Evolutionary conservation across 1,140 invertebrate genomes (phyloP).

Genomic region (Calosoma granatense): DNA sequence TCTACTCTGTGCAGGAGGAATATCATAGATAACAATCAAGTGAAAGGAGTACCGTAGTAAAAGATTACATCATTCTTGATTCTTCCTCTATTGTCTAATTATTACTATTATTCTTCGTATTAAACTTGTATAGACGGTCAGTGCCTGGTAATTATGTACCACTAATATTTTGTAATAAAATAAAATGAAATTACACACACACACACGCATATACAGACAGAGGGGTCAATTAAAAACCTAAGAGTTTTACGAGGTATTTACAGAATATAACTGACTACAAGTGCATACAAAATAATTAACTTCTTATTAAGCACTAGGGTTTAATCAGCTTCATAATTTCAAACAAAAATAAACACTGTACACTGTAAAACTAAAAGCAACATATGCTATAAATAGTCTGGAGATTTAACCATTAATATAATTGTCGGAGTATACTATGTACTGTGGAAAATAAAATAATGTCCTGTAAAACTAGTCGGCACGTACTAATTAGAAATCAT

Average conservation of each 20-base stretch:
- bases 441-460: too few relatives aligned
- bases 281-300: conserved; percentile 5
- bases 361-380: too few relatives aligned
- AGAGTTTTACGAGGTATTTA: not conserved
- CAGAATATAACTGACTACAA: not conserved
- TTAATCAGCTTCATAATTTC: conserved; percentile 3
- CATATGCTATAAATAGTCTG: not conserved
- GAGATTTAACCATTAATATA: too few relatives aligned
- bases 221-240: not conserved
- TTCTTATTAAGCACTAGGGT: conserved; percentile 5
- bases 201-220: not conserved
- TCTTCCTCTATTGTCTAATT: too few relatives aligned
- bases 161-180: conserved; percentile 1
- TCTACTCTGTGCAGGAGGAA: too few relatives aligned
- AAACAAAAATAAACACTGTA: not conserved
- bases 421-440: too few relatives aligned
- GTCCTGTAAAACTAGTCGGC: not conserved
- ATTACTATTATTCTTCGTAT: not conserved
- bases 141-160: too few relatives aligned
- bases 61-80: too few relatives aligned
- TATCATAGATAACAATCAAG: too few relatives aligned
- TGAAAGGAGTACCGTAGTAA: too few relatives aligned
- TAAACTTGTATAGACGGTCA: not conserved
- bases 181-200: not conserved
- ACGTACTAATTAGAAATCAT: not conserved